Conservation (phyloP, 2,113 vertebrate genomes). For the Menura novaehollandiae region DNA sequence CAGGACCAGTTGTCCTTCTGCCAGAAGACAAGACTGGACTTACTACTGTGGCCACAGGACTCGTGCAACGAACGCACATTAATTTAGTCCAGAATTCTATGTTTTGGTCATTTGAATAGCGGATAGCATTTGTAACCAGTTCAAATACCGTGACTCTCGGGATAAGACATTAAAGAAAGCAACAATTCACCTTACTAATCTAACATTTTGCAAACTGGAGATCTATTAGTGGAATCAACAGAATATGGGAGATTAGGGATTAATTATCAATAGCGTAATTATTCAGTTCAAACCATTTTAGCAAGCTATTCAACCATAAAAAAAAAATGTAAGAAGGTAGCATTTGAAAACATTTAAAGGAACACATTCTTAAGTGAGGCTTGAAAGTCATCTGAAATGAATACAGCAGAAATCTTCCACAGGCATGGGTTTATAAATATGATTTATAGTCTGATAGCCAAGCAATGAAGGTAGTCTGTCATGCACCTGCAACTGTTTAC, state of each 20-base stretch:
- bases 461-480: not conserved
- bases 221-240: not conserved
- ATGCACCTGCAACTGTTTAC: not conserved
- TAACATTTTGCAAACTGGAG: not conserved
- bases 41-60: not conserved
- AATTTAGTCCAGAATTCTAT: not conserved
- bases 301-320: not conserved
- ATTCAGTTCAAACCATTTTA: not conserved
- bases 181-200: not conserved
- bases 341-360: not conserved
- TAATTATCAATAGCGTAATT: not conserved
- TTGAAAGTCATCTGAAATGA: not conserved
- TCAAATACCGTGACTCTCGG: not conserved
- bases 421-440: not conserved
- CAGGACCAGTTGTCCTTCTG: not conserved
- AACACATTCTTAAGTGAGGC: not conserved
- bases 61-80: not conserved
- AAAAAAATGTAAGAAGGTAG: not conserved
- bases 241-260: not conserved
- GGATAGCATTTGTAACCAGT: not conserved
- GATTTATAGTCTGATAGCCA: constrained; percentile 12
- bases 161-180: not conserved
- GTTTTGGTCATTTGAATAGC: not conserved
- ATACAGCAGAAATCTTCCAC: not conserved
- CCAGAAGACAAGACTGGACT: not conserved